Base-by-base conservation (phyloP, 2,888 invertebrate genomes). In the Panzeria rudis region DNA sequence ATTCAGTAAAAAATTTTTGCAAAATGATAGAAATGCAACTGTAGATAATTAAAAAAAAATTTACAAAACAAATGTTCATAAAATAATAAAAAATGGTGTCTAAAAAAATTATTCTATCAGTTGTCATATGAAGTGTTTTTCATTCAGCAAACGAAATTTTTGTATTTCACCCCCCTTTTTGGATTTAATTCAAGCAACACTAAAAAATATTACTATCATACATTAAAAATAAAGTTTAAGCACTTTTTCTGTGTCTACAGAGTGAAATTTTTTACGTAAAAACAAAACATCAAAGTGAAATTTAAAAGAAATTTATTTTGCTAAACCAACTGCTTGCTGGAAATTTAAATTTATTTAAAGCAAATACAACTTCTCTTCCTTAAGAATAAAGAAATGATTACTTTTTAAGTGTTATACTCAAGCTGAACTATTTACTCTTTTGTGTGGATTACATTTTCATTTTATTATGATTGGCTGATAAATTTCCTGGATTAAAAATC, bases 231-330 rank as follows among this genome's bases (percentile, higher is more conserved):
- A 76, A 71, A 66, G 64, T 54, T 71, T 62, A 41, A 52, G 61
- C 50, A 61, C 50, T 52, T 25, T 35, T 56, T 17, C 41, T 17
- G 23, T 44, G 52, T 9, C 11, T 38, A 69, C 11, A 62, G 69
- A 76, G 72, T 73, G 73, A 80, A 80, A 80, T 80, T 73, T 73
- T 59, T 25, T 68, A 80, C 13, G 3, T 35, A 41, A 68, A 61
- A 61, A 35, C 64, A 9, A 66, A 69, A 62, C 23, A 75, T 52
- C 5, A 54, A 81, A 54, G 76, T 62, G 76, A 82, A 82, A 76
- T 82, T 69, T 64, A 50, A 71, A 69, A 50, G 47, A 73, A 78
- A 78, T 71, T 78, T 41, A 41, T 77, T 78, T 61, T 50, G 25
- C 25, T 66, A 50, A 17, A n/a, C 17, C 15, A 72, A 35, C 17